phyloP scores from a whole-genome alignment of 2,888 invertebrate species.

The Anoncus sp. region DNA sequence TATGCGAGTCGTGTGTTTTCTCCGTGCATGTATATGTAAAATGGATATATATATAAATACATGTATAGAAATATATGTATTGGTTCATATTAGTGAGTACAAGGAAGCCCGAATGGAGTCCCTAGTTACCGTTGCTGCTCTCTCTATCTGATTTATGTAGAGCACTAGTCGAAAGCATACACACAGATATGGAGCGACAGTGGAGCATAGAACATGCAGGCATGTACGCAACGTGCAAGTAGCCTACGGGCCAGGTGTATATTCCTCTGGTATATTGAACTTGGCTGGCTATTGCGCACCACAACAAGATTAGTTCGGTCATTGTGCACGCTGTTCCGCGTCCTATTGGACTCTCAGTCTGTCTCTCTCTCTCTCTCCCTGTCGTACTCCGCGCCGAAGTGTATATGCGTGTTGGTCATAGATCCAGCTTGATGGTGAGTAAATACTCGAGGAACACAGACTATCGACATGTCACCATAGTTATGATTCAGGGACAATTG shows the following conservation, averaged over 20 bases:
- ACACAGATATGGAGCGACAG: conserved; percentile 50
- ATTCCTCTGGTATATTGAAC: conserved; percentile 79
- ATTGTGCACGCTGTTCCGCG: conserved; percentile 70
- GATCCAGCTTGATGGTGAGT: conserved; percentile 20
- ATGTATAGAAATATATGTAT: too few species aligned
- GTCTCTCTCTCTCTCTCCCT: conserved; percentile 7
- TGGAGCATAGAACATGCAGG: conserved; percentile 13
- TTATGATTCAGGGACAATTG: not conserved
- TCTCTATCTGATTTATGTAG: conserved; percentile 75
- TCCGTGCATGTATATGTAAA: conserved; percentile 5
- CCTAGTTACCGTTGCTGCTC: not conserved
- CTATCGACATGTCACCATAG: conserved; percentile 28
- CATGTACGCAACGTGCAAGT: conserved; percentile 56
- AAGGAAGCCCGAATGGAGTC: conserved; percentile 21
- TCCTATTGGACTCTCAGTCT: conserved; percentile 22
- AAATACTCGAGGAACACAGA: conserved; percentile 38
- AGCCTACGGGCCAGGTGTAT: conserved; percentile 71
- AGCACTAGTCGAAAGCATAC: conserved; percentile 75
- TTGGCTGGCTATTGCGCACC: conserved; percentile 71
- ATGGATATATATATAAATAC: conserved; percentile 5
- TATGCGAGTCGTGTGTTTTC: conserved; percentile 16
- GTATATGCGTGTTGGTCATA: conserved; percentile 1
- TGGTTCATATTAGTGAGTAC: too few species aligned
- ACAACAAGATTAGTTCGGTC: conserved; percentile 80
- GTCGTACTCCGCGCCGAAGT: not conserved